Evolutionary conservation across 2,797 vertebrate genomes (phyloP).

Genomic region (Sebastes trivittatus): DNA sequence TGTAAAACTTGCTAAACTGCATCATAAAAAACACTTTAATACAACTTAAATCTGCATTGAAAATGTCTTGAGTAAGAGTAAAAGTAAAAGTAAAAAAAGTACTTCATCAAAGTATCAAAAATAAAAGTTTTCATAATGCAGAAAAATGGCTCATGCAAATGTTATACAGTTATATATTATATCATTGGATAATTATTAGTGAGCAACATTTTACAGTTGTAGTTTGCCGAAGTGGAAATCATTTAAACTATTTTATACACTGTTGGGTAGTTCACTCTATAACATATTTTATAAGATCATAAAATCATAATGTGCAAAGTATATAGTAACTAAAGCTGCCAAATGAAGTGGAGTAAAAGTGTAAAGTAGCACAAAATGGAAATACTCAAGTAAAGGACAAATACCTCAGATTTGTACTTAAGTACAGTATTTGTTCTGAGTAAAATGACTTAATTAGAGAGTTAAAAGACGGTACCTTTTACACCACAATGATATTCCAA

Average conservation of each 20-base stretch:
- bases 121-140: background rate
- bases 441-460: background rate
- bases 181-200: no score
- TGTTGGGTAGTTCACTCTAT: background rate
- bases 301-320: background rate
- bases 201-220: background rate
- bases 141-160: background rate
- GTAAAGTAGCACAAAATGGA: no score
- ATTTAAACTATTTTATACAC: background rate
- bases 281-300: background rate
- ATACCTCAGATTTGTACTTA: background rate
- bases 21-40: background rate
- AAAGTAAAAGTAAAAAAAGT: no score
- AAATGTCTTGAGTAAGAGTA: background rate
- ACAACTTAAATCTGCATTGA: background rate
- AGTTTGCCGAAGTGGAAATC: background rate
- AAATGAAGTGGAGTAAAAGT: background rate
- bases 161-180: background rate
- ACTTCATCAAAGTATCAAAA: background rate
- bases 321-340: background rate
- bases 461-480: background rate
- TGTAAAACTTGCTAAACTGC: no score
- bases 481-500: background rate
- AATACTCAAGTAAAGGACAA: background rate
- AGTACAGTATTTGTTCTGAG: background rate